Evolutionary conservation across 2,797 vertebrate genomes (phyloP).

Genomic region (Enteromius radiatus): DNA sequence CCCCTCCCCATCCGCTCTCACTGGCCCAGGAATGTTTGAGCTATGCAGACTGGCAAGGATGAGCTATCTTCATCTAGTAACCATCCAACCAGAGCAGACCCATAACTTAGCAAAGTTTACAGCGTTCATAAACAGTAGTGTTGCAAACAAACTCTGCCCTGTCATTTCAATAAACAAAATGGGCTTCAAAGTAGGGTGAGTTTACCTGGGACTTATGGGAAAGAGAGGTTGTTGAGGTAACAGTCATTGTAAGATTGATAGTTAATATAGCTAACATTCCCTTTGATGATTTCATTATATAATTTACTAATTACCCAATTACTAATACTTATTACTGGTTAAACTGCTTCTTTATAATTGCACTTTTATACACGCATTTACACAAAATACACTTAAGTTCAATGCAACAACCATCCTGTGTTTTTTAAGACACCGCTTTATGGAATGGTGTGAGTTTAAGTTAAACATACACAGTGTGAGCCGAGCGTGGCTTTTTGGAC

Average conservation of each 20-base stretch:
- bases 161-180: slow-evolving; percentile 66
- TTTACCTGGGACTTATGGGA: slow-evolving; percentile 53
- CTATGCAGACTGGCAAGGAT: slow-evolving; percentile 52
- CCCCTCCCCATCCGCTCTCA: slow-evolving; percentile 70
- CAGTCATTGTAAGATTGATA: background rate
- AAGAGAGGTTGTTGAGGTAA: background rate
- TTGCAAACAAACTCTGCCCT: slow-evolving; percentile 68
- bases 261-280: background rate
- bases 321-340: background rate
- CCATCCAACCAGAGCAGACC: slow-evolving; percentile 68
- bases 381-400: background rate
- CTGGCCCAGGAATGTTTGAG: slow-evolving; percentile 58
- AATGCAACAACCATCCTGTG: background rate
- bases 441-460: background rate
- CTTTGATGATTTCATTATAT: slow-evolving; percentile 16
- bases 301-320: background rate
- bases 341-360: background rate
- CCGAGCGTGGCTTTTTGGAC: slow-evolving; percentile 21
- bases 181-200: background rate
- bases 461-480: slow-evolving; percentile 47
- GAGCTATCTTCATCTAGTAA: slow-evolving; percentile 72
- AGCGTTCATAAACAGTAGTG: slow-evolving; percentile 76
- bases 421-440: background rate
- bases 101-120: slow-evolving; percentile 75
- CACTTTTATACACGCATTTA: background rate